These are phyloP conservation scores for Bucorvus abyssinicus DNA, from an alignment of 2,797 vertebrate species.

Conservation along the genomic window DNA sequence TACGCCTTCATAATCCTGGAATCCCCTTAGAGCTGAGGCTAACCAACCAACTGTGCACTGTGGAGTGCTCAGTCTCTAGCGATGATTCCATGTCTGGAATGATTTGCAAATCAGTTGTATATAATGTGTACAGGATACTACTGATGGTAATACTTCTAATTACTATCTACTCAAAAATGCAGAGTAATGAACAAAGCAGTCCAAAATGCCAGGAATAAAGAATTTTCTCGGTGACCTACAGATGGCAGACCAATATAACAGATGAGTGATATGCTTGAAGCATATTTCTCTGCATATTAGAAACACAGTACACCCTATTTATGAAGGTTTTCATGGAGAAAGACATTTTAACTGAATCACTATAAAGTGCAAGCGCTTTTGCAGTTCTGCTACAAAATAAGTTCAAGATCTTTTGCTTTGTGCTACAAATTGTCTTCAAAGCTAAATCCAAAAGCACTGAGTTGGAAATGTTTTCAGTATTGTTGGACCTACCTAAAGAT, in stretches of 20 bases:
- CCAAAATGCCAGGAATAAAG: background rate
- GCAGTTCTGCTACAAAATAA: background rate
- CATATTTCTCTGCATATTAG: background rate
- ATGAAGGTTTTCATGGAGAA: background rate
- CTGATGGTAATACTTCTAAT: background rate
- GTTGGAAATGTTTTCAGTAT: background rate
- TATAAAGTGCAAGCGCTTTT: background rate
- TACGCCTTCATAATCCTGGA: background rate
- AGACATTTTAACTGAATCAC: background rate
- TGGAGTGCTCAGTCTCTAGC: background rate
- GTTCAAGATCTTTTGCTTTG: background rate
- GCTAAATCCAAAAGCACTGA: background rate
- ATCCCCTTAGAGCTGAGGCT: background rate
- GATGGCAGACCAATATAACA: conserved; percentile 65
- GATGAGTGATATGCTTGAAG: background rate
- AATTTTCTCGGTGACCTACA: conserved; percentile 63
- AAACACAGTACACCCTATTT: background rate
- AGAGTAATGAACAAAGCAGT: background rate
- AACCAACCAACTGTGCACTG: background rate
- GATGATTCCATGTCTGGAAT: background rate
- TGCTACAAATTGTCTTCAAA: background rate
- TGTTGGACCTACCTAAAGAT: background rate
- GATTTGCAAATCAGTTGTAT: background rate
- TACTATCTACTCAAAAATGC: background rate
- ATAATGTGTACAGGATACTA: no score